A percentile compares a stretch with the other conserved stretches of the same genome.
These are phyloP conservation scores for Oceanodroma tethys DNA, from an alignment of 2,113 vertebrate species.

Conservation along the genomic window DNA sequence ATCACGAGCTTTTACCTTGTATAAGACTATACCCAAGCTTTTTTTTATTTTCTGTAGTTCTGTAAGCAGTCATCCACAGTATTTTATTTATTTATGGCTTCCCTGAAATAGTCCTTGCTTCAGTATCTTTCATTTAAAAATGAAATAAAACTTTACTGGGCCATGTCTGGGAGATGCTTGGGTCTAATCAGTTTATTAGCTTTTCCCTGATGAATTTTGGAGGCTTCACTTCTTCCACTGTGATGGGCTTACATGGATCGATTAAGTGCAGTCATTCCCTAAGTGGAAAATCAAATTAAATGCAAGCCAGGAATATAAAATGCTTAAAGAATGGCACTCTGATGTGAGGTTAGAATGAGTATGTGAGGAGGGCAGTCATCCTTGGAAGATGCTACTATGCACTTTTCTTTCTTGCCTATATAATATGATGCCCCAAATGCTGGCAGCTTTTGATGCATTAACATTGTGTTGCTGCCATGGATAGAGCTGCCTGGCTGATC, in stretches of 20 bases:
- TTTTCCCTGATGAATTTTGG: conserved; percentile 36
- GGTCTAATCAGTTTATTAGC: conserved; percentile 6
- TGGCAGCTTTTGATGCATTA: background rate
- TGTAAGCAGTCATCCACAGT: background rate
- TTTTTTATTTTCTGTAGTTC: background rate
- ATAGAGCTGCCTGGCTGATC: background rate
- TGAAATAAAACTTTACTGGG: conserved; percentile 1
- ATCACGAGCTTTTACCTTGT: background rate
- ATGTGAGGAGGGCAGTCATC: background rate
- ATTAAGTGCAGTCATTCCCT: conserved; percentile 8
- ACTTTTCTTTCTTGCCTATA: background rate
- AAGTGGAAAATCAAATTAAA: conserved; percentile 35
- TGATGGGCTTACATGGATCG: background rate
- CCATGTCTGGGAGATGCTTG: background rate
- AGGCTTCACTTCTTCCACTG: conserved; percentile 9
- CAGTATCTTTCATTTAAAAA: conserved; percentile 8
- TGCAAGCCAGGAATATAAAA: background rate
- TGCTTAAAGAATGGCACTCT: background rate
- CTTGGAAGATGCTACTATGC: background rate
- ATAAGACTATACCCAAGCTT: background rate
- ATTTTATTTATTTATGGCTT: conserved; percentile 1
- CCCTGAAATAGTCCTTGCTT: background rate
- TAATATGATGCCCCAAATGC: background rate
- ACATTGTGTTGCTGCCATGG: background rate
- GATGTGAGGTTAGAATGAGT: background rate